Conservation (phyloP, 2,888 invertebrate species). For the Entomobrya multifasciata region DNA sequence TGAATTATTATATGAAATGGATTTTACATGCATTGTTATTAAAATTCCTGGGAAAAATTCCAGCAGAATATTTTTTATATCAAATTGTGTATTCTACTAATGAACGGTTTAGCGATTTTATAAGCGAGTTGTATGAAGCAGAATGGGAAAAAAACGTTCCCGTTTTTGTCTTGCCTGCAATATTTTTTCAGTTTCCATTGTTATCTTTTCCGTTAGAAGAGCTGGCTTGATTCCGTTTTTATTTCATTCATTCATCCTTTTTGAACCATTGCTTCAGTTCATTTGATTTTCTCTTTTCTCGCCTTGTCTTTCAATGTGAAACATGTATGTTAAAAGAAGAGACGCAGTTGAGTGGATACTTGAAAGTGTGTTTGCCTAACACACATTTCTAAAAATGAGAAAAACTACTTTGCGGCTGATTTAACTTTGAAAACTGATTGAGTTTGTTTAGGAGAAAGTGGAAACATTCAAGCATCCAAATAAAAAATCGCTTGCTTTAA, state of each 20-base stretch:
- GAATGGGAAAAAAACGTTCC: background rate
- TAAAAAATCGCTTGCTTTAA: background rate
- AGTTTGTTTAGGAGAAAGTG: background rate
- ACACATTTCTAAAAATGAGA: background rate
- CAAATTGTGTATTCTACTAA: background rate
- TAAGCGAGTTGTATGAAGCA: background rate
- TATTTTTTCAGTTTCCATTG: constrained; percentile 11
- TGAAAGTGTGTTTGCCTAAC: background rate
- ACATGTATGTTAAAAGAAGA: background rate
- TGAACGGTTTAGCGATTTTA: constrained; percentile 14
- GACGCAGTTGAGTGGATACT: constrained; percentile 27
- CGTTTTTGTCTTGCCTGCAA: background rate
- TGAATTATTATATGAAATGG: too few species aligned
- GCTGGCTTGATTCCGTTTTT: constrained; percentile 14
- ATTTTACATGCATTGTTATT: too few species aligned
- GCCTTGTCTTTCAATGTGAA: background rate
- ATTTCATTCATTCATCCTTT: constrained; percentile 18
- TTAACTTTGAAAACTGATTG: constrained; percentile 18
- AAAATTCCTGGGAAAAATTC: too few species aligned
- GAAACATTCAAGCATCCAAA: background rate
- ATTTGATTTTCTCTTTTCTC: constrained; percentile 6
- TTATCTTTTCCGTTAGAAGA: background rate
- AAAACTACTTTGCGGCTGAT: constrained; percentile 34
- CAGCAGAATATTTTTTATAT: too few species aligned
- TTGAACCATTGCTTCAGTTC: constrained; percentile 34